A percentile compares a stretch with the other conserved stretches of the same genome.
Conservation (phyloP, 2,797 vertebrate genomes). For the Malurus leucopterus region DNA sequence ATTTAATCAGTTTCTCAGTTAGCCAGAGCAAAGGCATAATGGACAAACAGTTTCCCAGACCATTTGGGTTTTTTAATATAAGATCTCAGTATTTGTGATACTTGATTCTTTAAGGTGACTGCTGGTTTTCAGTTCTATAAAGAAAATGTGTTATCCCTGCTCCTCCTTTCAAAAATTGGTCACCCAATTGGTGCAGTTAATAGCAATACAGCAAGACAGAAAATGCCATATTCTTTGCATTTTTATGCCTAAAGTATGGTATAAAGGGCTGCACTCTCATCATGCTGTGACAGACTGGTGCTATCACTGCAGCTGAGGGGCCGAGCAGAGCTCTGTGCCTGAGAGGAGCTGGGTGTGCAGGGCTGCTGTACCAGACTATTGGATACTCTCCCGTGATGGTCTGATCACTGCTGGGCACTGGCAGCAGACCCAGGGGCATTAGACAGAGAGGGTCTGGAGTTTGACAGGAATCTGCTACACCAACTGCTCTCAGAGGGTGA, state of each 20-base stretch:
- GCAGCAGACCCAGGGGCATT: fast-evolving
- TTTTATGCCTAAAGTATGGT: not conserved
- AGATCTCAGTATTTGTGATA: not conserved
- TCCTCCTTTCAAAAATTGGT: not conserved
- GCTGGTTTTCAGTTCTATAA: not conserved
- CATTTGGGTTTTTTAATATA: not conserved
- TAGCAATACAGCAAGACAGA: not conserved
- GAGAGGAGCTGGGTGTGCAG: too few relatives aligned
- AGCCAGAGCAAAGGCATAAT: not conserved
- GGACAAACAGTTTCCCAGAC: not conserved
- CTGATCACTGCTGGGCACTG: not conserved
- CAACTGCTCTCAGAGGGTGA: not conserved
- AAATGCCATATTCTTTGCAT: not conserved
- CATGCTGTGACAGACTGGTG: not conserved
- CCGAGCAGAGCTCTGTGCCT: not conserved
- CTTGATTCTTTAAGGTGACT: not conserved
- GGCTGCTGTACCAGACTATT: fast-evolving
- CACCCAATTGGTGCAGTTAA: not conserved
- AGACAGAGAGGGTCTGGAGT: not conserved
- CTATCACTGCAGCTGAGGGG: fast-evolving
- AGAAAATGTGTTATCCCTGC: not conserved
- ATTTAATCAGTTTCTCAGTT: not conserved
- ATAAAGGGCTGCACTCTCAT: not conserved
- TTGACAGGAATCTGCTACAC: not conserved
- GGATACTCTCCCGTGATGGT: fast-evolving